Conservation (phyloP, 2,113 vertebrate genomes). For the Channa maculata region DNA sequence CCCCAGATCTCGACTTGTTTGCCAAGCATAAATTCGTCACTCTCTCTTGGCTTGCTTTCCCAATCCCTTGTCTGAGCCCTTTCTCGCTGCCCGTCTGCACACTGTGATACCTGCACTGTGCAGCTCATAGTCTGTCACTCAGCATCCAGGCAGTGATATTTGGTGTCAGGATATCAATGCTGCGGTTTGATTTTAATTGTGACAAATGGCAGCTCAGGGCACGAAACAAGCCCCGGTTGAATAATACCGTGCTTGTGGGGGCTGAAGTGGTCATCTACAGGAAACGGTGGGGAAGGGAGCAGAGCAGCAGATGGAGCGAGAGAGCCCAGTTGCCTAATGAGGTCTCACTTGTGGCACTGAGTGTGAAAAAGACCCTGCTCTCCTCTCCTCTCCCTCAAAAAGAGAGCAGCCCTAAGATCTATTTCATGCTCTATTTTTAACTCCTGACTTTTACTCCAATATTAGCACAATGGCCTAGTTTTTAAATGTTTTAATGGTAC, state of each 20-base stretch:
- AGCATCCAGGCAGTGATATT: constrained; percentile 7
- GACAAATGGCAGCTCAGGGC: constrained; percentile 5
- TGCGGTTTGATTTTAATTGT: constrained; percentile 19
- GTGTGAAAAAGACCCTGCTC: constrained; percentile 67
- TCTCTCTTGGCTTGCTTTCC: constrained; percentile 50
- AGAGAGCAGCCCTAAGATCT: constrained; percentile 83
- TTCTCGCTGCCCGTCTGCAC: constrained; percentile 39
- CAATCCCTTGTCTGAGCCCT: constrained; percentile 35
- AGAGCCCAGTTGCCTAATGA: constrained; percentile 72
- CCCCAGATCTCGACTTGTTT: constrained; percentile 61
- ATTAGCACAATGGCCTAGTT: constrained; percentile 85
- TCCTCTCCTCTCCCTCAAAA: constrained; percentile 71
- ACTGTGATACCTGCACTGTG: constrained; percentile 40
- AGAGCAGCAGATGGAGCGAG: constrained; percentile 75
- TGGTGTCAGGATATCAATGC: neutral
- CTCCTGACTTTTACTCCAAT: constrained; percentile 78
- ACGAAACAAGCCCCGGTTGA: constrained; percentile 5
- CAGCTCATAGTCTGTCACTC: constrained; percentile 19
- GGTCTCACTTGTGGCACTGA: constrained; percentile 74
- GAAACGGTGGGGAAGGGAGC: constrained; percentile 46
- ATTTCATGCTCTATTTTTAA: constrained; percentile 86
- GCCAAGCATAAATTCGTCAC: constrained; percentile 64
- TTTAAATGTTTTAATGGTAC: constrained; percentile 68
- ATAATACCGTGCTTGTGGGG: constrained; percentile 49
- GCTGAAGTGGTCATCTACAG: constrained; percentile 72